Conservation (phyloP, 2,888 invertebrate genomes). For the Drosophila picticornis region DNA sequence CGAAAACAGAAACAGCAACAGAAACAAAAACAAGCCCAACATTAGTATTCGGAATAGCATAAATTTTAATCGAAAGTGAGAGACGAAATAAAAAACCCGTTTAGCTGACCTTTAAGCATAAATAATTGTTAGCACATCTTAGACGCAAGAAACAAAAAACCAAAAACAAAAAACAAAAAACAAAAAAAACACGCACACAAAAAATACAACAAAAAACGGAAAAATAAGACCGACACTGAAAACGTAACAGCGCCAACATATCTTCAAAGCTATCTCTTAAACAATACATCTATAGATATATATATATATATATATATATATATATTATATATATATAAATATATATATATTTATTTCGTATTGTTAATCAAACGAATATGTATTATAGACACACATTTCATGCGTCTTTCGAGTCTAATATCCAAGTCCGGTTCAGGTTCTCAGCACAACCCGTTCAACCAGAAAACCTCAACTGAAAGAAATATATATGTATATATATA, state of each 20-base stretch:
- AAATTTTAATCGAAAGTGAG: conserved; percentile 72
- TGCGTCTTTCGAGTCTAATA: conserved; percentile 19
- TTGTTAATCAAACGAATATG: conserved; percentile 1
- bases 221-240: conserved; percentile 21
- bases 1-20: conserved; percentile 1
- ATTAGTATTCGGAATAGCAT: conserved; percentile 51
- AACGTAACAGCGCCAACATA: conserved; percentile 18
- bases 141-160: conserved; percentile 17
- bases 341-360: conserved; percentile 4
- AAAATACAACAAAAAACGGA: conserved; percentile 14
- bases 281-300: conserved; percentile 19
- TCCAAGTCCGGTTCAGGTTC: conserved; percentile 53
- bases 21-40: conserved; percentile 24
- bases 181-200: conserved; percentile 11
- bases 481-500: conserved; percentile 17
- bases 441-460: conserved; percentile 55
- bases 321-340: conserved; percentile 5
- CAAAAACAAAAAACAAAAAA: conserved; percentile 11
- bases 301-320: conserved; percentile 5
- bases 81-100: conserved; percentile 50
- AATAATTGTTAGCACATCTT: conserved; percentile 75
- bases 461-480: conserved; percentile 35
- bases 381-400: conserved; percentile 4
- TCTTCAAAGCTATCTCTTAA: conserved; percentile 13
- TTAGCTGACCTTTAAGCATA: conserved; percentile 74